phyloP scores from a whole-genome alignment of 1,140 invertebrate species.

The Caenorhabditis latens region DNA sequence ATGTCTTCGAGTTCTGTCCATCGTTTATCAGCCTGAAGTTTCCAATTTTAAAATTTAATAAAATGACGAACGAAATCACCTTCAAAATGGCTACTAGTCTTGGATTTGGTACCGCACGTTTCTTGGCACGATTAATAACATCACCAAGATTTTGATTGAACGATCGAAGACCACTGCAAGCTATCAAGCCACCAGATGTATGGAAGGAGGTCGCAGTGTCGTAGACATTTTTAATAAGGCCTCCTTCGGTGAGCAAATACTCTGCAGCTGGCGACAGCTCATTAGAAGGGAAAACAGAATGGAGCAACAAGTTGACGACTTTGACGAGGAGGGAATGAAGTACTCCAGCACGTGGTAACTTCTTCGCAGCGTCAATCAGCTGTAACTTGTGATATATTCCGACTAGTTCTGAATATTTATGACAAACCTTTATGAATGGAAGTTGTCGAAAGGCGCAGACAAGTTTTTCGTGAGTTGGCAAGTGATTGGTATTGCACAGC shows the following conservation, averaged over 20 bases:
- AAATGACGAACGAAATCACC: neutral
- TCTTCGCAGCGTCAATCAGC: conserved; percentile 32
- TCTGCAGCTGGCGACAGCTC: conserved; percentile 29
- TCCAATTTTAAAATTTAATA: neutral
- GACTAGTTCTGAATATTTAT: too few species aligned
- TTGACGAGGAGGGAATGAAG: conserved; percentile 13
- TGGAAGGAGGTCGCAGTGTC: conserved; percentile 34
- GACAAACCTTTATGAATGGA: neutral
- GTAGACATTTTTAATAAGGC: conserved; percentile 14
- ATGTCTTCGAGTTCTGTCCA: conserved; percentile 33
- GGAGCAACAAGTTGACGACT: conserved; percentile 1
- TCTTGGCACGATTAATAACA: conserved; percentile 14
- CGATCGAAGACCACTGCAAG: conserved; percentile 9
- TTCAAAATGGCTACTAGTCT: conserved; percentile 10
- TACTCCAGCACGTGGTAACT: conserved; percentile 3
- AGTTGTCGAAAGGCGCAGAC: neutral
- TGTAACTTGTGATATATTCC: neutral
- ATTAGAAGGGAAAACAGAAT: conserved; percentile 1
- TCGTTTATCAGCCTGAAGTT: neutral
- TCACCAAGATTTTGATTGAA: conserved; percentile 42
- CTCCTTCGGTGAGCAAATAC: conserved; percentile 22
- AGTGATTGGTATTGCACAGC: conserved; percentile 5
- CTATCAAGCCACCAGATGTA: neutral
- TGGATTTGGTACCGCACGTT: neutral
- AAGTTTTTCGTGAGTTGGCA: conserved; percentile 6